Evolutionary conservation across 2,888 invertebrate genomes (phyloP), one percentile per base, ranked within the genome.

Genomic region (Papilio gigon): DNA sequence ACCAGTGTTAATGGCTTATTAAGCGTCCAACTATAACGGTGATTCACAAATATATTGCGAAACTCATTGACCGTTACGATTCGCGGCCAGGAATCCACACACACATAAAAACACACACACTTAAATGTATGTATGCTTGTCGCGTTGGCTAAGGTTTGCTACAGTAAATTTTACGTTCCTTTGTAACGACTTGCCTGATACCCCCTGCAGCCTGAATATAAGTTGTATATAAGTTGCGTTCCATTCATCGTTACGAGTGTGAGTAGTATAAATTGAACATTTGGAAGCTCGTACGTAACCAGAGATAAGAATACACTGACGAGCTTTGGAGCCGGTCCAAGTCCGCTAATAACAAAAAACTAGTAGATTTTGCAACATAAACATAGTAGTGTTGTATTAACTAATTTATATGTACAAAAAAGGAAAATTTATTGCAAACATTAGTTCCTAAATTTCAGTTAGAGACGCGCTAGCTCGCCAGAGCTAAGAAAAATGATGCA

Each of bases 1-100:
- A 56, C n/a, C n/a, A 30, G 30, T n/a, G 30, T 30, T 56, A 56
- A 56, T 30, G 30, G 53, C 53, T 56, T 30, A 30, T 56, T 56
- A 30, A 56, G 30, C 30, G 53, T 56, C 53, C 17, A 30, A 30
- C 53, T 56, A 56, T 30, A 56, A 30, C 30, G 2, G 17, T 56
- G 53, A 56, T 56, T 56, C 53, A 30, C 17, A 9, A 17, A 30
- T 25, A 27, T 30, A 30, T 56, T 56, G 53, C 53, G 30, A 56
- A 30, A 30, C 30, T 27, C 14, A 1, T 22, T 11, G 25, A 14
- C 27, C n/a, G n/a, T 53, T 53, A 27, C 8, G 8, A 53, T 27
- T 30, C 53, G 2, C n/a, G n/a, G 30, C 14, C 17, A 30, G 14
- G 14, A 37, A n/a, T n/a, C n/a, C n/a, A n/a, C n/a, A n/a, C n/a